Conservation (phyloP, 2,113 vertebrate species). For the Syngnathus typhle region DNA sequence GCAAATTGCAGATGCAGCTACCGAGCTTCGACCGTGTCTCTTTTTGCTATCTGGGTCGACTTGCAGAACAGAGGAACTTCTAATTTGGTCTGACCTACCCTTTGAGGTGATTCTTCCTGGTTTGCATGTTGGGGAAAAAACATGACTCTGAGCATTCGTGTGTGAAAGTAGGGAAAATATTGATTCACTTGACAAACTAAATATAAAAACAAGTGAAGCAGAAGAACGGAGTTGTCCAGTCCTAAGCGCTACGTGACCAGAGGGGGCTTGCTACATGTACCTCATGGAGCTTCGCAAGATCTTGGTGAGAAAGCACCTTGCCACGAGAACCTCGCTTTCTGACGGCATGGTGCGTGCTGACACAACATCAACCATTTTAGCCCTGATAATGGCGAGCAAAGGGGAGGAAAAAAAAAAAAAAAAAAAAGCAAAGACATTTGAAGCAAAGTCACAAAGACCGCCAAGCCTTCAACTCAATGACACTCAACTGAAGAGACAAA, state of each 20-base stretch:
- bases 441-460: not conserved
- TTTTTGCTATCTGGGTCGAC: not conserved
- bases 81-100: slow-evolving; percentile 43
- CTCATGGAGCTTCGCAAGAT: slow-evolving; percentile 86
- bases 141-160: slow-evolving; percentile 1
- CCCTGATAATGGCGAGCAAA: slow-evolving; percentile 54
- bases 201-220: not conserved
- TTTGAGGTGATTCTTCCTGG: slow-evolving; percentile 68
- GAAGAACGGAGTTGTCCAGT: not conserved
- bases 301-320: slow-evolving; percentile 80
- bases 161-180: not conserved
- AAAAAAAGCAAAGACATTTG: not conserved
- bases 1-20: not conserved
- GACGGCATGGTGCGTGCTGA: slow-evolving; percentile 69
- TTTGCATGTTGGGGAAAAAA: slow-evolving; percentile 38
- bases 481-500: not conserved
- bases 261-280: slow-evolving; percentile 54
- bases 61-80: not conserved
- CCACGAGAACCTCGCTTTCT: slow-evolving; percentile 76
- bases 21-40: not conserved
- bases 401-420: not conserved
- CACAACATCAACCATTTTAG: slow-evolving; percentile 75
- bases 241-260: not conserved
- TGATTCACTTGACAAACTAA: not conserved
- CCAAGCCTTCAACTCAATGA: not conserved